Base-by-base conservation (phyloP, 2,888 invertebrate species). In the Macrophya annulata region DNA sequence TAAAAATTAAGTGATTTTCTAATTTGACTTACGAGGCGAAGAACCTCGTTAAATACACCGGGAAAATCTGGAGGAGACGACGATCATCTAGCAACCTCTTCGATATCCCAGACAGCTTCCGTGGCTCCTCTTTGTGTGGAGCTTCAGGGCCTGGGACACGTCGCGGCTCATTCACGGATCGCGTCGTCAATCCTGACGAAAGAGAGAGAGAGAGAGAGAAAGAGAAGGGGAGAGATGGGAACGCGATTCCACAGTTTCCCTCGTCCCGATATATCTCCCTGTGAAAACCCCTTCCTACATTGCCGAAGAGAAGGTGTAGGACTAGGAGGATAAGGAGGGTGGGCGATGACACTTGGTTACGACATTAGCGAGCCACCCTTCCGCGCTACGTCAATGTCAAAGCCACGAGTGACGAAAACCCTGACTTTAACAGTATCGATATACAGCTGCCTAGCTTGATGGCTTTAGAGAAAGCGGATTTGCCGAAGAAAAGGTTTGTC, bases 321-420 rank as follows among this genome's bases (percentile, higher is more conserved):
- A 68, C 65, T 62, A 68, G 82, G 48, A 83, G 82, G 82, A 83
- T 83, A 88, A 87, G 86, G 85, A 88, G 89, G 90, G 89, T 89
- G 89, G 89, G 87, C 89, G 90, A 90, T 90, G 91, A 91, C 91
- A 90, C 90, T 90, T 88, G 89, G 90, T 91, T 90, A 91, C 90
- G 91, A 90, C 91, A 91, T 91, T 91, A 91, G 91, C 90, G 89
- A 88, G 89, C 89, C 90, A 89, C 89, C 89, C 90, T 87, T 88
- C 89, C 87, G 87, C 88, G 91, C 91, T 91, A 90, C 90, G 91
- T 91, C 91, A 91, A 90, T 89, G 91, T 91, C 91, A 90, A 74
- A 59, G 55, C 68, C 71, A 81, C 74, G 81, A 74, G 82, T 84
- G 84, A 86, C 79, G 84, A 84, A 86, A 86, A 81, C 76, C 79